These are phyloP conservation scores for Bombus polaris DNA, from an alignment of 1,140 invertebrate genomes.

Conservation along the genomic window DNA sequence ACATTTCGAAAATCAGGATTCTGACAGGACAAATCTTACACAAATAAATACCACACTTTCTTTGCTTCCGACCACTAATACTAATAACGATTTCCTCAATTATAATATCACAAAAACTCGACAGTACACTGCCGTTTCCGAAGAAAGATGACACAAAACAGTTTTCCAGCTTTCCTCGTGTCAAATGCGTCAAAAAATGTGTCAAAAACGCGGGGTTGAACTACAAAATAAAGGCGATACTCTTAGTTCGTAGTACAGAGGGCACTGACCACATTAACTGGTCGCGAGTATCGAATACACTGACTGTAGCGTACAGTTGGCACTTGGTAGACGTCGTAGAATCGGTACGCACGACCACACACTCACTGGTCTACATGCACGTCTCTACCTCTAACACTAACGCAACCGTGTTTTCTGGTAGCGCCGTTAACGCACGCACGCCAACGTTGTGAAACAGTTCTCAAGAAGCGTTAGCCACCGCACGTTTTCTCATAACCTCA, in stretches of 20 bases:
- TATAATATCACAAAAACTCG: not conserved
- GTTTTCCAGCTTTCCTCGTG: not conserved
- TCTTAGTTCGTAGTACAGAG: conserved; percentile 50
- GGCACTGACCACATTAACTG: conserved; percentile 67
- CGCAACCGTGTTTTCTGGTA: not conserved
- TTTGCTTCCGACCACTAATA: not conserved
- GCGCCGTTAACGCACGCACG: not conserved
- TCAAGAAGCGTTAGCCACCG: not conserved
- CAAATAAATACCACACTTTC: not conserved
- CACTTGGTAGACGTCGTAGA: conserved; percentile 53
- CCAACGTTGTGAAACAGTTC: not conserved
- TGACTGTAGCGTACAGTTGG: conserved; percentile 49
- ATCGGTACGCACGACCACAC: not conserved
- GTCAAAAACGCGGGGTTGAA: not conserved
- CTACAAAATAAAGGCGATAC: not conserved
- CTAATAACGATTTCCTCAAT: not conserved
- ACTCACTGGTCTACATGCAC: not conserved
- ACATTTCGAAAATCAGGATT: not conserved
- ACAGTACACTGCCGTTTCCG: not conserved
- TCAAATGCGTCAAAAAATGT: not conserved
- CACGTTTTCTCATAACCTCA: not conserved
- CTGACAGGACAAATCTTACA: not conserved
- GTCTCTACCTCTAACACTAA: not conserved
- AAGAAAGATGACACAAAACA: not conserved
- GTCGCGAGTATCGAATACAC: conserved; percentile 60